Evolutionary conservation across 1,140 invertebrate genomes (phyloP).

Genomic region (Caerostris darwini): DNA sequence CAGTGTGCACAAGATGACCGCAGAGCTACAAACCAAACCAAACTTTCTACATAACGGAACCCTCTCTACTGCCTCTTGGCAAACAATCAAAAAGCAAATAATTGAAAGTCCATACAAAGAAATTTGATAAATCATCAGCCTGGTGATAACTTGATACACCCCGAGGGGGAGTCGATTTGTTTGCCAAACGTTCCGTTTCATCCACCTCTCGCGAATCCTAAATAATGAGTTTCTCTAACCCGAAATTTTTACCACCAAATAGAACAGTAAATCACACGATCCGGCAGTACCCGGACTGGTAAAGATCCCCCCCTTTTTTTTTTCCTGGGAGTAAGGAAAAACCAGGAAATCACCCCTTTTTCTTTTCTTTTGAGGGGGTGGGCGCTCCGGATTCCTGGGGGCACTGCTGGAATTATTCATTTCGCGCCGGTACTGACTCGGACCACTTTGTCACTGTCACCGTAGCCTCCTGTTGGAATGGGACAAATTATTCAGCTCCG

Average conservation of each 20-base stretch:
- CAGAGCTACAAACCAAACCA: no score
- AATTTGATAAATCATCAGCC: no score
- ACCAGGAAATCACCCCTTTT: background rate
- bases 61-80: no score
- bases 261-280: slow-evolving; percentile 9
- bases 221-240: background rate
- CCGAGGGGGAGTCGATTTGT: background rate
- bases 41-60: no score
- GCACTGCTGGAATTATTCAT: background rate
- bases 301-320: background rate
- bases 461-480: slow-evolving; percentile 59
- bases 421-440: background rate
- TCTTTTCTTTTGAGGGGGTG: background rate
- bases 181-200: slow-evolving; percentile 3
- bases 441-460: slow-evolving; percentile 59
- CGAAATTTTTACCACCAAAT: slow-evolving; percentile 1
- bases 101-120: no score
- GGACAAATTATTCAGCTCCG: slow-evolving; percentile 63
- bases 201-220: background rate
- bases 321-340: background rate
- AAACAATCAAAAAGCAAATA: no score
- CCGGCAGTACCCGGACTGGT: background rate
- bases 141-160: background rate
- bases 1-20: no score
- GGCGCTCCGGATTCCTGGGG: no score